Percentiles rank a stretch among this genome's conserved stretches.
Evolutionary conservation across 2,888 invertebrate genomes (phyloP).

Genomic region (Cosmia trapezina): DNA sequence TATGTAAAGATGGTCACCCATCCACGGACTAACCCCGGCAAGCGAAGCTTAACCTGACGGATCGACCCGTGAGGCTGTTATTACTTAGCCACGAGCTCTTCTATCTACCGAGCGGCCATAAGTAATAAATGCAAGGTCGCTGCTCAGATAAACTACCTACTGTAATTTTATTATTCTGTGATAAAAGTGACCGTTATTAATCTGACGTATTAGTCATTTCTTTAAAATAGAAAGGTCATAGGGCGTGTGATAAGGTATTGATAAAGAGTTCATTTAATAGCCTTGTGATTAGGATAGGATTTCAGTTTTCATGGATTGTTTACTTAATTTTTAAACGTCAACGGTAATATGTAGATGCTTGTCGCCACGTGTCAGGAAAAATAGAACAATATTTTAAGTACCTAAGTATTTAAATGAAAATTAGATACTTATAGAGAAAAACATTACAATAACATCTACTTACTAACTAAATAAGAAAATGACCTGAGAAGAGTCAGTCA

Average conservation of each 20-base stretch:
- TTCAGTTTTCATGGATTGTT: neutral
- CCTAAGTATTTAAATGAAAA: no score
- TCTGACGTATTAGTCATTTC: slow-evolving; percentile 27
- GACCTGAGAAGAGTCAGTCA: no score
- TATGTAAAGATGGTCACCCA: no score
- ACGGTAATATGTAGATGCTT: neutral
- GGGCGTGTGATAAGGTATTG: slow-evolving; percentile 11
- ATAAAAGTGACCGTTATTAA: slow-evolving; percentile 49
- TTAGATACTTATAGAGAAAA: neutral
- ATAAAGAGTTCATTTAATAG: neutral
- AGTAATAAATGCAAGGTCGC: no score
- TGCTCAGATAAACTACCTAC: no score
- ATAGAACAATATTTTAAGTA: no score
- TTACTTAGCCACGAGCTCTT: no score
- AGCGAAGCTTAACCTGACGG: no score
- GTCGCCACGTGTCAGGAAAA: neutral
- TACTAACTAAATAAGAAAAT: neutral
- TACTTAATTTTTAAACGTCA: neutral
- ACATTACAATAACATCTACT: neutral
- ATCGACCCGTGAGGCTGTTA: no score
- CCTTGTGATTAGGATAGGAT: slow-evolving; percentile 16
- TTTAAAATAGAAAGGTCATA: slow-evolving; percentile 36
- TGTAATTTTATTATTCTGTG: neutral
- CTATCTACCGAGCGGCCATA: no score
- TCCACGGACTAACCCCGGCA: no score